Evolutionary conservation across 2,113 vertebrate species (phyloP).

Genomic region (Oceanodroma tethys): DNA sequence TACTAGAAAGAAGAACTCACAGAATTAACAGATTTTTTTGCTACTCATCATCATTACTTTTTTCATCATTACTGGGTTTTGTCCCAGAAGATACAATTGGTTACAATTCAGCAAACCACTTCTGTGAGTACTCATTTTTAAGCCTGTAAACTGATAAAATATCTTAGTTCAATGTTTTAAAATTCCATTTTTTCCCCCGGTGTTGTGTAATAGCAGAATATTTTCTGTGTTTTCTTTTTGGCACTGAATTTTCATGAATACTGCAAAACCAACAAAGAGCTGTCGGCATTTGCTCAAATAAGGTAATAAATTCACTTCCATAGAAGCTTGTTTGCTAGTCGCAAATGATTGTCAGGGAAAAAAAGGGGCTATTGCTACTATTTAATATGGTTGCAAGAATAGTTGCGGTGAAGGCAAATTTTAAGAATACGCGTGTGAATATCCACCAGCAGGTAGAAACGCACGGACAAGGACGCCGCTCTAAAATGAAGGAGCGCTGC

Average conservation of each 20-base stretch:
- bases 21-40: background rate
- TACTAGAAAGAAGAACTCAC: background rate
- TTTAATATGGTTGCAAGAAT: background rate
- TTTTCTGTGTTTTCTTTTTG: background rate
- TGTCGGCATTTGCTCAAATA: background rate
- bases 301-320: background rate
- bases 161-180: background rate
- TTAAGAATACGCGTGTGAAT: background rate
- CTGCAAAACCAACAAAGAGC: background rate
- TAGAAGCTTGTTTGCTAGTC: background rate
- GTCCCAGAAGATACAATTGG: background rate
- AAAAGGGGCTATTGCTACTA: background rate
- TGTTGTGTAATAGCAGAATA: background rate
- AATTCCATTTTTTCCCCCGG: background rate
- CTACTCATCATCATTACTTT: background rate
- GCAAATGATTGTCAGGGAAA: background rate
- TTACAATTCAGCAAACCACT: background rate
- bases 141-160: background rate
- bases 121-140: background rate
- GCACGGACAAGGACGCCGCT: accelerated
- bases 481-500: background rate
- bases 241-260: accelerated
- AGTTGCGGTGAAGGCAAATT: background rate
- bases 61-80: background rate
- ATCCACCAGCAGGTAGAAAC: background rate